phyloP scores from a whole-genome alignment of 1,140 invertebrate genomes.

The Neuroterus valhalla region DNA sequence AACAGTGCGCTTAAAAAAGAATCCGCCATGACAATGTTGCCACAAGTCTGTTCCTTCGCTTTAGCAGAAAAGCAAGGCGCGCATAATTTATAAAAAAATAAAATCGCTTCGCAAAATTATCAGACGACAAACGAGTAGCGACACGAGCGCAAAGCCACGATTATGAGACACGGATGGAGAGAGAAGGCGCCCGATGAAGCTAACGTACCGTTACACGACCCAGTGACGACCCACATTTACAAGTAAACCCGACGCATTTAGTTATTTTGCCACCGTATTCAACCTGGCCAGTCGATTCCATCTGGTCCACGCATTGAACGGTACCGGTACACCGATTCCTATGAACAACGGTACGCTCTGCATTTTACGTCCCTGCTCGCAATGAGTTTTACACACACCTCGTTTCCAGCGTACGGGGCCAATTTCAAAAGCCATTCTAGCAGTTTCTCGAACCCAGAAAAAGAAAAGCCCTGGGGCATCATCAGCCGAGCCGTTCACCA shows the following conservation, averaged over 20 bases:
- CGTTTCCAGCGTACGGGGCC: not conserved
- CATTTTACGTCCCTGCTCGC: constrained; percentile 24
- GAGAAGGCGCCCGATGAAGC: constrained; percentile 57
- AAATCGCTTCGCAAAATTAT: constrained; percentile 21
- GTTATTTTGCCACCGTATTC: constrained; percentile 45
- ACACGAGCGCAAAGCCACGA: constrained; percentile 24
- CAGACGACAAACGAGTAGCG: constrained; percentile 21
- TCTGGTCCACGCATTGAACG: constrained; percentile 51
- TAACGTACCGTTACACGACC: constrained; percentile 71
- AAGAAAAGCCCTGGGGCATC: not conserved
- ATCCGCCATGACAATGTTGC: not conserved
- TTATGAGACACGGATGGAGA: constrained; percentile 48
- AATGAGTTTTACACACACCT: not conserved
- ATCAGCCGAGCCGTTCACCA: not conserved
- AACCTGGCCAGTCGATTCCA: constrained; percentile 51
- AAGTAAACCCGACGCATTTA: constrained; percentile 48
- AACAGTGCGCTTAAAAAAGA: constrained; percentile 13
- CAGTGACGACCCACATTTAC: constrained; percentile 68
- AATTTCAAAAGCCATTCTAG: constrained; percentile 26
- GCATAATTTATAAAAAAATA: constrained; percentile 20
- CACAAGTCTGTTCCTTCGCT: not conserved
- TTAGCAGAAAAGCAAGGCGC: not conserved
- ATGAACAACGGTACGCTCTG: constrained; percentile 47
- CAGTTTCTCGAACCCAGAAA: not conserved
- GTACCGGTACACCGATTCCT: constrained; percentile 44